Base-by-base conservation (phyloP, 2,113 vertebrate genomes). In the Callorhinus ursinus region DNA sequence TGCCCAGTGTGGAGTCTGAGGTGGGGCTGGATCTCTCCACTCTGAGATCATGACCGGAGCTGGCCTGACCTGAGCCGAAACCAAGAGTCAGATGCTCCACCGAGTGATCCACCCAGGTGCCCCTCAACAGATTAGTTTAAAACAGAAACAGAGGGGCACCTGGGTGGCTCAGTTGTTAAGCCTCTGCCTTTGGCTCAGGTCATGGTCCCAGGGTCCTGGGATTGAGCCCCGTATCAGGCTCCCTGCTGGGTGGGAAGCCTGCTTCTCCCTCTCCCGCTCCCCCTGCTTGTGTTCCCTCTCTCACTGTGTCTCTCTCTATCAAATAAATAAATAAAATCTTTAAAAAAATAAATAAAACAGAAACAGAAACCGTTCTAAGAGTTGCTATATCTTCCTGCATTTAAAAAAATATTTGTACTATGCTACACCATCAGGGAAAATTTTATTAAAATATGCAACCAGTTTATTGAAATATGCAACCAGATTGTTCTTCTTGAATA, bases 351-450 rank as follows among this genome's bases (percentile, higher is more conserved):
- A 46, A 46, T 46, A 46, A 97, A 96, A 93, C 39, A 76, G 89
- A 97, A 96, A 93, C 39, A 91, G 92, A 63, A 93, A 94, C 69
- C 28, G 28, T 90, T 81, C 26, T 59, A 84, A 67, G 85, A 95
- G 85, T 49, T 53, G 9, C 18, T 61, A 7, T 69, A 46, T 49
- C 36, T 85, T 72, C 26, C 42, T 84, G 13, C n/a, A 92, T 82
- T 94, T 55, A 10, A 9, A 87, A 87, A 71, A 83, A 8, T 67
- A 18, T 81, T 77, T 88, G 36, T 46, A 81, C 53, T 93, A 63
- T 28, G 72, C 10, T 84, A 42, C 1, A 65, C 42, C 65, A 81
- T 26, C 22, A 77, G 6, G 49, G 21, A 21, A 95, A 77, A 7
- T 33, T 83, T 63, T 95, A 65, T 92, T 74, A 89, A 93, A 87